Base-by-base conservation (phyloP, 92 coral and sea anemone genomes). In the Ricordea florida region DNA sequence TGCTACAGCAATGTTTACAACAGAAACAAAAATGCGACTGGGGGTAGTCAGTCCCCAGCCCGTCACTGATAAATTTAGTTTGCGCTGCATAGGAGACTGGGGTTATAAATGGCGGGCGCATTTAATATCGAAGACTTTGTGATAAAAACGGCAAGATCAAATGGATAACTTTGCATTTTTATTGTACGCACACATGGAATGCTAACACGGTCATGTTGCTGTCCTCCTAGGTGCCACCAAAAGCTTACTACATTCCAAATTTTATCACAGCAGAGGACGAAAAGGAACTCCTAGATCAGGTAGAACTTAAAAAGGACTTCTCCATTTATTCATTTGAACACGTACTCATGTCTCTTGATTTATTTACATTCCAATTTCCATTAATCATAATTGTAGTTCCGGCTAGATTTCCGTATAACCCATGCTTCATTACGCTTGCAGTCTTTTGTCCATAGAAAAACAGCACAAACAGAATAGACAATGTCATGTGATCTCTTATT, bases 241-340 rank as follows among this genome's bases (percentile, higher is more conserved):
- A 57, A 62, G 90, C 82, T 29, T 86, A 81, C 59, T 96, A 96
- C 72, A 76, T 96, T 22, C 99, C 97, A 1, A 66, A 92, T 52
- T 90, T 84, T 31, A 85, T 96, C 34, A 69, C 96, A 32, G 87
- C 75, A 37, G 81, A 74, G 4, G 99, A 92, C 47, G 97, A 96
- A 66, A 79, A 29, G 32, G 70, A 57, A 3, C 81, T 96, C 4
- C 57, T 79, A 20, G 65, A 81, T 16, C 78, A 92, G 83, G 98
- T 88, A 47, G 5, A 78, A 23, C 1, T 31, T 14, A 33, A 10
- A 25, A 13, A 11, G n/a, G n/a, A 5, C 53, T 30, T 0, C 11
- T 9, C 10, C 32, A 27, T 6, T 74, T 33, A 37, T 31, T n/a
- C n/a, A n/a, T n/a, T n/a, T n/a, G n/a, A n/a, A n/a, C n/a, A n/a